Base-by-base conservation (phyloP, 2,113 vertebrate species). In the Enhydra lutris region DNA sequence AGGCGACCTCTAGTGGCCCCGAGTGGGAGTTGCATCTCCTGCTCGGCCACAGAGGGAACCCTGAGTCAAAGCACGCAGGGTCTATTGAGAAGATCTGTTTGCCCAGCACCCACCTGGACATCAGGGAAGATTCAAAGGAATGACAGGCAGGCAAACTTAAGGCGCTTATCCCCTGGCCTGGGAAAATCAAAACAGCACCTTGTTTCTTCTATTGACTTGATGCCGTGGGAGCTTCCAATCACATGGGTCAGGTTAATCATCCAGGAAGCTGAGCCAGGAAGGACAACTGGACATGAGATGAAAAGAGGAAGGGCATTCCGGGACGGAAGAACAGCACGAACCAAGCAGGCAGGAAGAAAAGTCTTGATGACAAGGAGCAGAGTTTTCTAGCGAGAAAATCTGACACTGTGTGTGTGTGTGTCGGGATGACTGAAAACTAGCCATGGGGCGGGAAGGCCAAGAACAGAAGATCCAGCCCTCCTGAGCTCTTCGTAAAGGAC, bases 1-100 rank as follows among this genome's bases (percentile, higher is more conserved):
- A 88, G 57, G 93, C 78, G 95, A 4, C 97, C 97, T 98, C 98
- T 98, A 71, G 98, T 97, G 98, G 85, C 78, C 7, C 0, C 9
- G 14, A 0, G 6, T 13, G 85, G 78, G 39, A 24, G 4, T 47
- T 96, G 95, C 96, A 94, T 8, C 5, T 5, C 31, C 42, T 4
- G 50, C 57, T 87, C 5, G 8, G 31, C 1, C 8, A 13, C 69
- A 1, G 24, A 86, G 73, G 17, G 20, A 34, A 61, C 17, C 74
- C 17, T 10, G 39, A 52, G 31, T 36, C 34, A 63, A 45, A 93
- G 9, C 10, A 1, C 7, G 1, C 15, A 31, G 45, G 21, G n/a
- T 63, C 47, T 73, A n/a, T 10, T 12, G 89, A 52, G 73, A 78
- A 55, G 24, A 34, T 80, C 71, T 74, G 39, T 24, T n/a, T 39